These are phyloP conservation scores for Iguana delicatissima DNA, from an alignment of 2,797 vertebrate genomes.

Conservation along the genomic window DNA sequence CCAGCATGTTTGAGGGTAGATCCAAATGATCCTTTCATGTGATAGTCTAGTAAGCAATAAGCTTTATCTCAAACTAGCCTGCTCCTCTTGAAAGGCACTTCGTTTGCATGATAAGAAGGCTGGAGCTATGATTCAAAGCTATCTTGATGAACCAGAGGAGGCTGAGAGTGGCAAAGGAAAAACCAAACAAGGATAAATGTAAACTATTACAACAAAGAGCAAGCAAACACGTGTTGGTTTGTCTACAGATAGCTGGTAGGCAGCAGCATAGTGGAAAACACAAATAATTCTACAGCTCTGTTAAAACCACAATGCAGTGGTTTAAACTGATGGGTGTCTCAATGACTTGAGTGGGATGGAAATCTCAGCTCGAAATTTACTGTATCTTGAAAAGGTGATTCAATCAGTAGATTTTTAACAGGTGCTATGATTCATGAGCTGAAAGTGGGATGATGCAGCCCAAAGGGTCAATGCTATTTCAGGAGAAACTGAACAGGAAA, in stretches of 20 bases:
- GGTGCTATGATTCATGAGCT: background rate
- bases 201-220: background rate
- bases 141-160: conserved; percentile 11
- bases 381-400: background rate
- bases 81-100: background rate
- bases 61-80: conserved; percentile 2
- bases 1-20: background rate
- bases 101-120: conserved; percentile 9
- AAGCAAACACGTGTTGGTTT: too few species aligned
- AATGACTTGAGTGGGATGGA: background rate
- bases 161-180: background rate
- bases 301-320: background rate
- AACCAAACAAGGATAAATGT: background rate
- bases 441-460: background rate
- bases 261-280: background rate
- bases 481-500: background rate
- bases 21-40: background rate
- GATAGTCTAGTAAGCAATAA: conserved; percentile 7
- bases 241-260: background rate
- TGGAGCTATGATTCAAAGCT: conserved; percentile 15
- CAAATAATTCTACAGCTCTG: background rate
- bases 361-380: background rate
- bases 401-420: background rate
- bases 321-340: background rate
- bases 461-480: background rate